These are phyloP conservation scores for Escarpia spicata DNA, from an alignment of 2,888 invertebrate genomes.

Conservation along the genomic window DNA sequence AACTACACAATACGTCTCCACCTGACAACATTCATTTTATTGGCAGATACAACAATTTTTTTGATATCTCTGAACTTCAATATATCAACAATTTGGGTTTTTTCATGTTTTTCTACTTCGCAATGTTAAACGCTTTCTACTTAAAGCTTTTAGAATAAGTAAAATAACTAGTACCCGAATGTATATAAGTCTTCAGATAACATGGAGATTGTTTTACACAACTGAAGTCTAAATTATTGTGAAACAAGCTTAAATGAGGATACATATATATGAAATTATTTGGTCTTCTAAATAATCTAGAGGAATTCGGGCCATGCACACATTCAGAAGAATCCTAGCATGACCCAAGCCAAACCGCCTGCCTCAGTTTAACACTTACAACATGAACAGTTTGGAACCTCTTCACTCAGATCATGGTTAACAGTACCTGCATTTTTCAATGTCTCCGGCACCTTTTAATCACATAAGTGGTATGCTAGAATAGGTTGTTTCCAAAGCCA, in stretches of 20 bases:
- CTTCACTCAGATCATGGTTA: background rate
- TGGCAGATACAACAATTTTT: constrained; percentile 2
- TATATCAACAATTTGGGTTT: background rate
- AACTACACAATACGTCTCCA: background rate
- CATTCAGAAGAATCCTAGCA: too few relatives aligned
- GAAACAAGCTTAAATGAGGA: constrained; percentile 22
- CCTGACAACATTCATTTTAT: background rate
- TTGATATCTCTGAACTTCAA: constrained; percentile 18
- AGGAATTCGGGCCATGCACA: background rate
- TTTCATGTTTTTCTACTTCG: background rate
- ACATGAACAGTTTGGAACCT: background rate
- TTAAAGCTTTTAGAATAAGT: constrained; percentile 14
- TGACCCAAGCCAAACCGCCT: too few relatives aligned
- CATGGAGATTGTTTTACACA: constrained; percentile 20
- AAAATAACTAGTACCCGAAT: background rate
- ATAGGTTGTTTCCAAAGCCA: background rate
- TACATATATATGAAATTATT: background rate
- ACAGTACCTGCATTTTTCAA: background rate
- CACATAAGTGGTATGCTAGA: too few relatives aligned
- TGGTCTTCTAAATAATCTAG: background rate
- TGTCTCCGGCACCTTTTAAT: background rate
- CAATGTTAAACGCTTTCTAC: background rate
- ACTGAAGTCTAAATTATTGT: background rate
- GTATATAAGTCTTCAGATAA: background rate
- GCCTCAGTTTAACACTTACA: background rate